A percentile compares a stretch with the other conserved stretches of the same genome.
Conservation (phyloP, 2,113 vertebrate species). For the Ammodramus savannarum region DNA sequence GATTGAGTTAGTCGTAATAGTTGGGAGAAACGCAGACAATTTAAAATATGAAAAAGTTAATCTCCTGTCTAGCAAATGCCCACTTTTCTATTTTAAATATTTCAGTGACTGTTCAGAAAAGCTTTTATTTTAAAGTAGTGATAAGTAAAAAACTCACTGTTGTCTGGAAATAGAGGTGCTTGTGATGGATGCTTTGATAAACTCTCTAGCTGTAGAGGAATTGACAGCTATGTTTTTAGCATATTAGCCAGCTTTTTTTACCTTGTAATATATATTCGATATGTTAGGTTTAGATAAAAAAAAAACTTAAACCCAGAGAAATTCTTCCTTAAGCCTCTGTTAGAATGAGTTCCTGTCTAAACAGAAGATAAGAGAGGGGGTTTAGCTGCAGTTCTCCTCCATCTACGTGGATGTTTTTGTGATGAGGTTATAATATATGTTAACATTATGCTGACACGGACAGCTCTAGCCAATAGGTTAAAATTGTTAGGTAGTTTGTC, state of each 20-base stretch:
- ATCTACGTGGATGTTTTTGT: neutral
- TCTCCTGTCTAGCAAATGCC: neutral
- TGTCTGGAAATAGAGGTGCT: neutral
- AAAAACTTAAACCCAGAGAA: neutral
- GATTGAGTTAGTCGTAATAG: neutral
- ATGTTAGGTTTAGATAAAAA: neutral
- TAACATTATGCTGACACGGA: conserved; percentile 23
- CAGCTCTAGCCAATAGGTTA: conserved; percentile 39
- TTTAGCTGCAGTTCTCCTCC: neutral
- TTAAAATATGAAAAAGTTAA: neutral
- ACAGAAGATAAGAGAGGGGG: neutral
- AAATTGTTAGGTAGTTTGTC: conserved; percentile 53
- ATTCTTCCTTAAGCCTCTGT: neutral
- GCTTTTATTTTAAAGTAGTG: neutral
- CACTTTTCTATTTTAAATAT: neutral
- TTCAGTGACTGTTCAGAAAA: neutral
- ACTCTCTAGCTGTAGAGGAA: neutral
- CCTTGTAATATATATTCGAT: neutral
- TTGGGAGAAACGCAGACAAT: neutral
- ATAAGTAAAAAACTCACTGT: neutral
- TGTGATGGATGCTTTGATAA: neutral
- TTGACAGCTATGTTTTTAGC: neutral
- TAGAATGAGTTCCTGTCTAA: neutral
- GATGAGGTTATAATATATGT: conserved; percentile 9
- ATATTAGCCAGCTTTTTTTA: neutral